phyloP scores from a whole-genome alignment of 2,888 invertebrate genomes.

The Erannis defoliaria region DNA sequence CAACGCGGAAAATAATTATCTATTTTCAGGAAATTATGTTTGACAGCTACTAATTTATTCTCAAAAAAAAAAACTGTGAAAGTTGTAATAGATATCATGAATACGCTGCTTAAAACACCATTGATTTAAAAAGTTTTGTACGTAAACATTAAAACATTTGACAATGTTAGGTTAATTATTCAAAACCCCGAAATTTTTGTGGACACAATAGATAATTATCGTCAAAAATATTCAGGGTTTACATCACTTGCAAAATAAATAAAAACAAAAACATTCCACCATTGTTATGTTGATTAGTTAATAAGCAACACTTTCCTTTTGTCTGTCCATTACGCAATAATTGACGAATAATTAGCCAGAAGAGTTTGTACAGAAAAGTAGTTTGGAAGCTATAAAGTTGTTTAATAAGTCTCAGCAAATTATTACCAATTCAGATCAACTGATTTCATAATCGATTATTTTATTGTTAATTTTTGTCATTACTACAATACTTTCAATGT shows the following conservation, averaged over 20 bases:
- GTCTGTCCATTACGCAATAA: slow-evolving; percentile 38
- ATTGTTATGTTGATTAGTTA: slow-evolving; percentile 44
- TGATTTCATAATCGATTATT: slow-evolving; percentile 16
- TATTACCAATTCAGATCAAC: slow-evolving; percentile 9
- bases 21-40: slow-evolving; percentile 14
- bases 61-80: neutral
- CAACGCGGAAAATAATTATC: slow-evolving; percentile 13
- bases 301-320: slow-evolving; percentile 42
- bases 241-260: slow-evolving; percentile 34
- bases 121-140: neutral
- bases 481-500: slow-evolving; percentile 19
- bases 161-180: neutral
- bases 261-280: slow-evolving; percentile 34
- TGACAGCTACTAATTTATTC: neutral
- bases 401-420: neutral
- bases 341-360: slow-evolving; percentile 35
- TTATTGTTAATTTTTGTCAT: slow-evolving; percentile 1
- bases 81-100: neutral
- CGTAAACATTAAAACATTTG: neutral
- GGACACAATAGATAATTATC: slow-evolving; percentile 15
- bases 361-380: neutral
- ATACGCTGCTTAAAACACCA: neutral
- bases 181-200: slow-evolving; percentile 17
- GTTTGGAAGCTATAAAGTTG: slow-evolving; percentile 7
- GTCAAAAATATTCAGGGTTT: slow-evolving; percentile 15